Conservation (phyloP, 2,888 invertebrate genomes). For the Acrobeloides nanus region DNA sequence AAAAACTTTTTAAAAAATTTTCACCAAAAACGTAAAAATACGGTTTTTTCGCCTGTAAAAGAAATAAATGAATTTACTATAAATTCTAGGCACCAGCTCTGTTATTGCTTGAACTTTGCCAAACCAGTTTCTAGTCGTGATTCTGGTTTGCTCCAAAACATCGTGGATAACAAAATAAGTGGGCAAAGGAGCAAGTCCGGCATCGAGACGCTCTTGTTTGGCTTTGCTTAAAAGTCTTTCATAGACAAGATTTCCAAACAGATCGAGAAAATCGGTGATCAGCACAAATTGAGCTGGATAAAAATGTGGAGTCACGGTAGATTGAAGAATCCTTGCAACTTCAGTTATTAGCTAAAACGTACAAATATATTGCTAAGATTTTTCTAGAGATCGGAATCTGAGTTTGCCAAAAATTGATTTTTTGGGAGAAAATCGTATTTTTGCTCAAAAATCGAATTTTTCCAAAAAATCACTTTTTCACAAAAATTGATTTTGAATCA, state of each 20-base stretch:
- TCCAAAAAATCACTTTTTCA: slow-evolving; percentile 11
- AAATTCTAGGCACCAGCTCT: slow-evolving; percentile 79
- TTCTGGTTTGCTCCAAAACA: slow-evolving; percentile 26
- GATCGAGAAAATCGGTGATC: slow-evolving; percentile 88
- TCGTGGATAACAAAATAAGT: slow-evolving; percentile 20
- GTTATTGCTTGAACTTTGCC: slow-evolving; percentile 95
- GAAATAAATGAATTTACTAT: slow-evolving; percentile 57
- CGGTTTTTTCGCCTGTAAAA: not conserved
- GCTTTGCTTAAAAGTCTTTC: slow-evolving; percentile 70
- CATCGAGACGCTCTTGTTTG: slow-evolving; percentile 20
- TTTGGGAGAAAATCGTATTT: too few relatives aligned
- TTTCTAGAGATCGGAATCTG: not conserved
- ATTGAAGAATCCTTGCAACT: slow-evolving; percentile 84
- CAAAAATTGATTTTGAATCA: too few relatives aligned
- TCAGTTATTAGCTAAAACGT: slow-evolving; percentile 90
- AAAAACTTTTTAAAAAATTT: not conserved
- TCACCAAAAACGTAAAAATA: not conserved
- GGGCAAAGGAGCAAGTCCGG: slow-evolving; percentile 16
- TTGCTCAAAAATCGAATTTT: too few relatives aligned
- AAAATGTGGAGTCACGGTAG: slow-evolving; percentile 81
- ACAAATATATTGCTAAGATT: too few relatives aligned
- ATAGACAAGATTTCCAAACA: slow-evolving; percentile 77
- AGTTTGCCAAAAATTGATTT: too few relatives aligned
- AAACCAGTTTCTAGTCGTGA: slow-evolving; percentile 96
- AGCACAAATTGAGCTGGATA: slow-evolving; percentile 97